phyloP scores from a whole-genome alignment of 2,888 invertebrate genomes.

The Cotesia congregata region DNA sequence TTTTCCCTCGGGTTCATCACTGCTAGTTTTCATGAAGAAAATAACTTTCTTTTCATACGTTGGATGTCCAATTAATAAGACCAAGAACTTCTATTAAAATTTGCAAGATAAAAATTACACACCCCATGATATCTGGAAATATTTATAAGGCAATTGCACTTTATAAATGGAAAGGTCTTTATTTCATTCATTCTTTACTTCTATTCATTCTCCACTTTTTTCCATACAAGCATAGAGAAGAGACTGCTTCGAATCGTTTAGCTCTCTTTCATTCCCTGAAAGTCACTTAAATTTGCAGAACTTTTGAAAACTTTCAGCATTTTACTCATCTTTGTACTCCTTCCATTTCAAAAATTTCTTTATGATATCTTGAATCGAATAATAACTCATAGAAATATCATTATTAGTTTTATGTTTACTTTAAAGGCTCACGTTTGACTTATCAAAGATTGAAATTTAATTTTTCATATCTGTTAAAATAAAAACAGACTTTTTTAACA shows the following conservation, averaged over 20 bases:
- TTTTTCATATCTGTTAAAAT: background rate
- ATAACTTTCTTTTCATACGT: constrained; percentile 18
- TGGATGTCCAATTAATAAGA: constrained; percentile 25
- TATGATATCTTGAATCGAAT: constrained; percentile 2
- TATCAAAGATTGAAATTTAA: background rate
- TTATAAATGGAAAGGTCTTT: constrained; percentile 14
- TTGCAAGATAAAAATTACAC: constrained; percentile 8
- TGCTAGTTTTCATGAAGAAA: constrained; percentile 17
- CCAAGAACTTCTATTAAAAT: constrained; percentile 20
- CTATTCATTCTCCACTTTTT: constrained; percentile 11
- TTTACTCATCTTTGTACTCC: constrained; percentile 19
- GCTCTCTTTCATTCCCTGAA: constrained; percentile 26
- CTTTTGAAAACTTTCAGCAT: constrained; percentile 34
- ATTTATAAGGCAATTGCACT: constrained; percentile 28
- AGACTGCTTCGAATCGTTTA: constrained; percentile 25
- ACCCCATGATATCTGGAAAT: constrained; percentile 20
- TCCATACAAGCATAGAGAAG: constrained; percentile 19
- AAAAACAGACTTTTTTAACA: background rate
- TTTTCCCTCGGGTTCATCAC: constrained; percentile 19
- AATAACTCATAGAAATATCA: background rate
- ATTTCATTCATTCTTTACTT: constrained; percentile 17
- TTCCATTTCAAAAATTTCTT: constrained; percentile 3
- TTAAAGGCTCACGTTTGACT: background rate
- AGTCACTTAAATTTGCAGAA: constrained; percentile 21
- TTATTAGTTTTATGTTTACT: background rate